Conservation (phyloP, 1,140 invertebrate species). For the Portunus trituberculatus region DNA sequence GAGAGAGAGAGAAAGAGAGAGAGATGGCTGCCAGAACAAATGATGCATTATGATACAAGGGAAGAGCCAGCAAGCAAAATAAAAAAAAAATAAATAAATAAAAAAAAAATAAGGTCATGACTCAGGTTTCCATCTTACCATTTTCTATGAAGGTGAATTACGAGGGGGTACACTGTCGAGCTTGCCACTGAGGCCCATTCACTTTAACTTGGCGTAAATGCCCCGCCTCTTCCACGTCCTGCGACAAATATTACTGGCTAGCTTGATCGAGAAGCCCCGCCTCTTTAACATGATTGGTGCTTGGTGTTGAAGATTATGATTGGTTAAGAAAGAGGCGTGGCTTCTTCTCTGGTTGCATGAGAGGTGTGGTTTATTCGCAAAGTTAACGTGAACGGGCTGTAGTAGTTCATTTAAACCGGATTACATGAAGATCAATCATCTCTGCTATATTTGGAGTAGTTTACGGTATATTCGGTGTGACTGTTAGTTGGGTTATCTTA, state of each 20-base stretch:
- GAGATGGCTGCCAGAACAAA: not conserved
- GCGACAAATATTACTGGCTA: not conserved
- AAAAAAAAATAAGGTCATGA: not conserved
- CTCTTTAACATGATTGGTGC: not conserved
- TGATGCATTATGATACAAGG: not conserved
- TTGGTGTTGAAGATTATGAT: not conserved
- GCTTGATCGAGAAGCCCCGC: not conserved
- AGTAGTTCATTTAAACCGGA: not conserved
- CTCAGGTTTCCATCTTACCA: not conserved
- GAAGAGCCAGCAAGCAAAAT: not conserved
- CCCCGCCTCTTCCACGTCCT: not conserved
- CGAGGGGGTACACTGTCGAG: not conserved
- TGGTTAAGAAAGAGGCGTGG: not conserved
- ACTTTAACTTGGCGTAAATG: not conserved
- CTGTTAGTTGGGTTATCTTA: no score
- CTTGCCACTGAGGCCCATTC: not conserved
- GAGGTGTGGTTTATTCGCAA: not conserved
- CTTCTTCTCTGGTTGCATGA: not conserved
- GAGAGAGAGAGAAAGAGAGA: constrained; percentile 12
- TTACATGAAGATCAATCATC: no score
- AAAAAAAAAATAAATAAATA: not conserved
- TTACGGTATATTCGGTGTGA: no score
- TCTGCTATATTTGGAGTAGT: no score
- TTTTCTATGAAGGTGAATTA: not conserved
- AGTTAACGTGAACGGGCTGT: not conserved